phyloP scores from a whole-genome alignment of 2,113 vertebrate genomes.

The Oreochromis tanganicae region DNA sequence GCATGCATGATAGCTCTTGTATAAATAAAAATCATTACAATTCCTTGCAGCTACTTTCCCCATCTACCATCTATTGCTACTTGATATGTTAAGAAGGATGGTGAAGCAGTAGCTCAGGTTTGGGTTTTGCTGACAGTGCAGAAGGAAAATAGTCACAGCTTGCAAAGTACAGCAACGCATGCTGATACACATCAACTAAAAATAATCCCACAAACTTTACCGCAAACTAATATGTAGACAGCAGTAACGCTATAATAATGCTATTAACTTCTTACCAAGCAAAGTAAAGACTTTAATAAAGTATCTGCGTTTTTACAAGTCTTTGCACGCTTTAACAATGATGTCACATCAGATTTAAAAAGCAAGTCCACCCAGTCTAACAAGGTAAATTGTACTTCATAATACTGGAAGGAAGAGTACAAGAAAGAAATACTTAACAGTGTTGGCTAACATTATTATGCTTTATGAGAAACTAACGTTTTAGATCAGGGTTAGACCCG shows the following conservation, averaged over 20 bases:
- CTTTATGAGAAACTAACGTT: not conserved
- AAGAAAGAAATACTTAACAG: not conserved
- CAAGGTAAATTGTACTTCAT: not conserved
- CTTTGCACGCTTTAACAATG: not conserved
- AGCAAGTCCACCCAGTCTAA: not conserved
- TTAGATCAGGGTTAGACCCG: not conserved
- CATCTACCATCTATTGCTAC: not conserved
- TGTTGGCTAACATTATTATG: not conserved
- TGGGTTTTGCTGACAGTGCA: not conserved
- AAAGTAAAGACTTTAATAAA: not conserved
- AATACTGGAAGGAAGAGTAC: not conserved
- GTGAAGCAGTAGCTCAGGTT: not conserved
- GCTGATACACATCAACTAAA: not conserved
- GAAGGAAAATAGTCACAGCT: not conserved
- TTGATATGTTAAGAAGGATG: not conserved
- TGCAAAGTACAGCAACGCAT: not conserved
- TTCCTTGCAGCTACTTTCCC: not conserved
- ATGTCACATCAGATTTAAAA: not conserved
- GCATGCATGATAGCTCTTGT: not conserved
- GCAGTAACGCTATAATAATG: not conserved
- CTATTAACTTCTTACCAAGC: not conserved
- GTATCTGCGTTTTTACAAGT: not conserved
- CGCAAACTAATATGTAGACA: not conserved
- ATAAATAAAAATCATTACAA: not conserved
- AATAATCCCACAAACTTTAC: not conserved